phyloP scores from a whole-genome alignment of 2,888 invertebrate genomes.

The Falcaria lacertinaria region DNA sequence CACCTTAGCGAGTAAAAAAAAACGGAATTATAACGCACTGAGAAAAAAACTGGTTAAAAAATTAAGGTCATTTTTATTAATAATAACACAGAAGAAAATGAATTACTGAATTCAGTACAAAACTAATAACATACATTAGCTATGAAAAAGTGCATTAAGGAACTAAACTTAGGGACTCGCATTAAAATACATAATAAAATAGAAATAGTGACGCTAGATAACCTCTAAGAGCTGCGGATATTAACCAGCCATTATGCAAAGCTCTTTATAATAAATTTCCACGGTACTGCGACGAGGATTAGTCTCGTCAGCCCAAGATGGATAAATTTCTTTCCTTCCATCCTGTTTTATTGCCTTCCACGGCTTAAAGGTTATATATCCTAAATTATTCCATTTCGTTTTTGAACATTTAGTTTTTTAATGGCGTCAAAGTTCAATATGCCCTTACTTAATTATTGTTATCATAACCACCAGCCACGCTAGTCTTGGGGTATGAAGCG shows the following conservation, averaged over 20 bases:
- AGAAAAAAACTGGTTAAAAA: too few relatives aligned
- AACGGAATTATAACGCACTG: too few relatives aligned
- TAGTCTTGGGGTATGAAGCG: too few relatives aligned
- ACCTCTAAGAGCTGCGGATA: constrained; percentile 26
- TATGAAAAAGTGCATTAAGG: too few relatives aligned
- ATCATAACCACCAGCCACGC: too few relatives aligned
- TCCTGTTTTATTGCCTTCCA: constrained; percentile 57
- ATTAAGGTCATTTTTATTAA: too few relatives aligned
- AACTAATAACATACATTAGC: too few relatives aligned
- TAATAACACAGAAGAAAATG: too few relatives aligned
- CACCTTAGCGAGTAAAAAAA: too few relatives aligned
- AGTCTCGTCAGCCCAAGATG: constrained; percentile 47
- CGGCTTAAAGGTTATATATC: constrained; percentile 52
- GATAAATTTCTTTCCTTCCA: constrained; percentile 48
- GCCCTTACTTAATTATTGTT: too few relatives aligned
- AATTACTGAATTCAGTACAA: too few relatives aligned
- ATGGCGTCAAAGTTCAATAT: neutral
- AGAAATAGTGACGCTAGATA: constrained; percentile 4
- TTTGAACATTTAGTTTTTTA: constrained; percentile 9
- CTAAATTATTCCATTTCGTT: constrained; percentile 61
- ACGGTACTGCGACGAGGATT: constrained; percentile 45
- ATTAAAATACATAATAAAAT: constrained; percentile 7
- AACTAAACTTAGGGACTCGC: too few relatives aligned
- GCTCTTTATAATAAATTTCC: constrained; percentile 56
- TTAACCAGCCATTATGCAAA: constrained; percentile 53